Percentiles rank a stretch among this genome's conserved stretches.
Conservation (phyloP, 2,113 vertebrate genomes). For the Heptranchias perlo region DNA sequence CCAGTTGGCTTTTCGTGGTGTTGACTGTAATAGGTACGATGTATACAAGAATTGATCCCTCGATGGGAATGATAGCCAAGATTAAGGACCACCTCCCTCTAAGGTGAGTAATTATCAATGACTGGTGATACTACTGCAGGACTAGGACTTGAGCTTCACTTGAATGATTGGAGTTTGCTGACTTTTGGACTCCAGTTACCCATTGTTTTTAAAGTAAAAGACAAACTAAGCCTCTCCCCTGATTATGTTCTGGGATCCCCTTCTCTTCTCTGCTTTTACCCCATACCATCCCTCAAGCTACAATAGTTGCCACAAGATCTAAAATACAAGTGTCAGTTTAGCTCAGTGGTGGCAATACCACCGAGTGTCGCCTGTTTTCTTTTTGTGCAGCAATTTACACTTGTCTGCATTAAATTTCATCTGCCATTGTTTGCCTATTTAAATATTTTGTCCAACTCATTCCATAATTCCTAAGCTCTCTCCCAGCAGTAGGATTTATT, state of each 20-base stretch:
- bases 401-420: not conserved
- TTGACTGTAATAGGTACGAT: constrained; percentile 77
- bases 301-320: too few relatives aligned
- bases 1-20: constrained; percentile 85
- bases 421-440: not conserved
- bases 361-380: not conserved
- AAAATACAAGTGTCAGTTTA: not conserved
- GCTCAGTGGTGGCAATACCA: not conserved
- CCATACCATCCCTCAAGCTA: too few relatives aligned
- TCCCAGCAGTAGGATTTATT: not conserved
- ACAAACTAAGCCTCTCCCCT: not conserved
- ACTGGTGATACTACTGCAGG: not conserved
- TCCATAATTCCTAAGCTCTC: not conserved
- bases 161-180: not conserved
- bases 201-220: not conserved
- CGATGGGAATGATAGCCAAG: constrained; percentile 82
- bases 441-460: not conserved
- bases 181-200: not conserved
- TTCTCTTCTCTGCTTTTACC: too few relatives aligned
- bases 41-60: constrained; percentile 83
- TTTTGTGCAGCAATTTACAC: not conserved
- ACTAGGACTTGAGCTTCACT: not conserved
- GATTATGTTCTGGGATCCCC: too few relatives aligned
- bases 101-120: constrained; percentile 61
- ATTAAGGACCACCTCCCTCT: constrained; percentile 79